phyloP scores from a whole-genome alignment of 2,888 invertebrate genomes.

The Oeneis ivallda region DNA sequence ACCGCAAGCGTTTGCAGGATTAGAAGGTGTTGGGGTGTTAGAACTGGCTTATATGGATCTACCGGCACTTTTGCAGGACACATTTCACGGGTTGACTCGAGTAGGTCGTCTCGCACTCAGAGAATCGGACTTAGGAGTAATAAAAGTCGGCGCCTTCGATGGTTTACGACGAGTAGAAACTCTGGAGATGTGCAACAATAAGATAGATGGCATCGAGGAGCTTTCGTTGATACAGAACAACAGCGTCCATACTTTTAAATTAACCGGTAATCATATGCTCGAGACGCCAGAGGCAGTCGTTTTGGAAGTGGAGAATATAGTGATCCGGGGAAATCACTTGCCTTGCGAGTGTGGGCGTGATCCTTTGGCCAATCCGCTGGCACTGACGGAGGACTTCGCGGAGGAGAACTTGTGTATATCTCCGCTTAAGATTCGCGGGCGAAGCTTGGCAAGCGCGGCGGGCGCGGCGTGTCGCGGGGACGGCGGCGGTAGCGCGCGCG shows the following conservation, averaged over 20 bases:
- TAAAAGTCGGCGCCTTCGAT: conserved; percentile 88
- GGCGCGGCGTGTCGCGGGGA: conserved; percentile 69
- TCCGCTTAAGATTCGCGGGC: conserved; percentile 90
- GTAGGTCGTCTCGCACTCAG: conserved; percentile 89
- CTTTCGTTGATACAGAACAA: conserved; percentile 87
- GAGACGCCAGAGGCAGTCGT: conserved; percentile 88
- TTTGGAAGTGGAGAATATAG: conserved; percentile 86
- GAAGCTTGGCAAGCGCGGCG: conserved; percentile 83
- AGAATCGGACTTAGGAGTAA: conserved; percentile 90
- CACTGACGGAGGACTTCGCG: conserved; percentile 84
- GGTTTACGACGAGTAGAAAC: conserved; percentile 87
- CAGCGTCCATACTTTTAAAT: conserved; percentile 85
- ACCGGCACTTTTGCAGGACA: conserved; percentile 84
- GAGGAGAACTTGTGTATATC: conserved; percentile 92
- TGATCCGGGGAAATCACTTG: conserved; percentile 90
- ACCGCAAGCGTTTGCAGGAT: conserved; percentile 89
- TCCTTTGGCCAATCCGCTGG: conserved; percentile 88
- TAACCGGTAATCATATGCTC: conserved; percentile 92
- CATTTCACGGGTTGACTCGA: conserved; percentile 89
- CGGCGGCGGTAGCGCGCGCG: conserved; percentile 65
- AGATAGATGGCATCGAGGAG: conserved; percentile 91
- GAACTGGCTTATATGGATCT: conserved; percentile 93
- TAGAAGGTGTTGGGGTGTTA: conserved; percentile 90
- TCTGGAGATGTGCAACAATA: conserved; percentile 90
- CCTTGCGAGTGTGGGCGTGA: conserved; percentile 94